Conservation (phyloP, 53 echinoderm and acorn worm genomes). For the Zoroaster sp. region DNA sequence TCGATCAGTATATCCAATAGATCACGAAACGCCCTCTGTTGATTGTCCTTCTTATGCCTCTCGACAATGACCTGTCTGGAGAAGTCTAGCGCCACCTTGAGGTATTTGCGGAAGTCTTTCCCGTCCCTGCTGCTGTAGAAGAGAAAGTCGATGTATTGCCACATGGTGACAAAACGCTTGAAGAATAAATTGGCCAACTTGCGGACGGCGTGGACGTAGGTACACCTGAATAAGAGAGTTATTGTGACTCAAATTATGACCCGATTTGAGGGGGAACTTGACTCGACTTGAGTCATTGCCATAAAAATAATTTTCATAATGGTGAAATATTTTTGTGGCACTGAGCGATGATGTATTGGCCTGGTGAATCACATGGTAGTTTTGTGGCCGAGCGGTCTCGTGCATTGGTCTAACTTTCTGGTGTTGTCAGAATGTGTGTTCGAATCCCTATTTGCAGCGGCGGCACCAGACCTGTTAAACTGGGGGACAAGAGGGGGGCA, state of each 20-base stretch:
- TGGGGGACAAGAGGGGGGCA: too few relatives aligned
- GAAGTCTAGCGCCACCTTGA: slow-evolving; percentile 48
- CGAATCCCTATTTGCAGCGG: too few relatives aligned
- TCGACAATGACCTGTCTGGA: slow-evolving; percentile 38
- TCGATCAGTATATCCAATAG: slow-evolving; percentile 64
- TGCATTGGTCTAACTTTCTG: too few relatives aligned
- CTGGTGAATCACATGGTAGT: too few relatives aligned
- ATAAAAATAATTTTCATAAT: too few relatives aligned
- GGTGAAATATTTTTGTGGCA: too few relatives aligned
- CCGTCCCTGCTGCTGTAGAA: slow-evolving; percentile 50
- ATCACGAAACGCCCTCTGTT: slow-evolving; percentile 48
- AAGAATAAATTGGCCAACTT: slow-evolving; percentile 48
- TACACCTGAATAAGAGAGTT: background rate
- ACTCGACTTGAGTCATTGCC: background rate
- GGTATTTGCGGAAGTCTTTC: slow-evolving; percentile 30
- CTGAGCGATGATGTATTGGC: too few relatives aligned
- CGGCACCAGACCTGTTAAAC: too few relatives aligned
- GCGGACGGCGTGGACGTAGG: slow-evolving; percentile 55
- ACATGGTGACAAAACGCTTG: slow-evolving; percentile 50
- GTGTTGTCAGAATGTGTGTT: too few relatives aligned
- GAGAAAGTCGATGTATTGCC: slow-evolving; percentile 53
- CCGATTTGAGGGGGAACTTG: background rate
- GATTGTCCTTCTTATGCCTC: background rate
- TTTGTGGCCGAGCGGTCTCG: too few relatives aligned
- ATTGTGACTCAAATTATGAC: background rate